phyloP scores from a whole-genome alignment of 2,888 invertebrate species.

The Eupithecia exiguata region DNA sequence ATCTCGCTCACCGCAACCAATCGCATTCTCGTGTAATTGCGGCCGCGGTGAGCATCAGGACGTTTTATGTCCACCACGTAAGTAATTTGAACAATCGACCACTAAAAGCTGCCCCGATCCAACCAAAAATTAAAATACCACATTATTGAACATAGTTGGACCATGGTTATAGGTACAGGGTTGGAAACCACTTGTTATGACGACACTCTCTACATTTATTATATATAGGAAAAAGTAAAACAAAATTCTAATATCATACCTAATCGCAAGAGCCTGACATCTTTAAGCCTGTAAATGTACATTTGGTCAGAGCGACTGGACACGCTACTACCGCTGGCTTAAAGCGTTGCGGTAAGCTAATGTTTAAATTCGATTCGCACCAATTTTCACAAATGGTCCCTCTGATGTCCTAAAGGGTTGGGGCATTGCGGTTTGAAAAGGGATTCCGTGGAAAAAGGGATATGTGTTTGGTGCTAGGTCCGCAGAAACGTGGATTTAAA shows the following conservation, averaged over 20 bases:
- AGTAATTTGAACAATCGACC: neutral
- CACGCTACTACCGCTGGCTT: neutral
- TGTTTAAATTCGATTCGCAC: constrained; percentile 29
- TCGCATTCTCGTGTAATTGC: constrained; percentile 29
- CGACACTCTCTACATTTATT: neutral
- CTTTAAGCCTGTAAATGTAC: neutral
- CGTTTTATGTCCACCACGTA: neutral
- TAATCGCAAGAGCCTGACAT: neutral
- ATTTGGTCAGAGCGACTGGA: neutral
- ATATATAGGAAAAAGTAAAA: neutral
- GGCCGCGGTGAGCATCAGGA: constrained; percentile 9
- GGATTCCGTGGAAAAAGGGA: neutral
- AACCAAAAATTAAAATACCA: neutral
- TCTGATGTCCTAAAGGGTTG: neutral
- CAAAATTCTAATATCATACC: neutral
- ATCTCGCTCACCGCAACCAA: constrained; percentile 11
- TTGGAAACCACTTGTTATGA: neutral
- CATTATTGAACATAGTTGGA: neutral
- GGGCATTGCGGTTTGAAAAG: constrained; percentile 9
- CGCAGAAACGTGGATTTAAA: neutral
- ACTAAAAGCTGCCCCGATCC: neutral
- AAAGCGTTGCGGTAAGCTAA: constrained; percentile 22
- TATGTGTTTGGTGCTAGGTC: neutral
- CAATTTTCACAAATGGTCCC: constrained; percentile 24
- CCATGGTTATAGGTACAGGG: neutral